phyloP scores from a whole-genome alignment of 2,113 vertebrate genomes.

The Phylloscopus trochilus region DNA sequence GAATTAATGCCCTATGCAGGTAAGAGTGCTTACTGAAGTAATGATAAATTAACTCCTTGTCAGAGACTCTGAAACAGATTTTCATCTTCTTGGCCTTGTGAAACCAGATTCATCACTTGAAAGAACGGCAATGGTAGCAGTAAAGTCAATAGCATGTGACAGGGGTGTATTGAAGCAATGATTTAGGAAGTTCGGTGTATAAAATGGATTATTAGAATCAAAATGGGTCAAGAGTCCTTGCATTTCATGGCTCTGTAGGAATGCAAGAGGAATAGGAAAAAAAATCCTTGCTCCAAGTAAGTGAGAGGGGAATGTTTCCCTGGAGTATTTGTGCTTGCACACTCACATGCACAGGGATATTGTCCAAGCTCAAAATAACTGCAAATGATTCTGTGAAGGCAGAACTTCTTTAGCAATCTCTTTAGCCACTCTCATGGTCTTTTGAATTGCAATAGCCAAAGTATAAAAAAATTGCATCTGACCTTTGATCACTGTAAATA shows the following conservation, averaged over 20 bases:
- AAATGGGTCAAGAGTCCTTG: neutral
- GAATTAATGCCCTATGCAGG: neutral
- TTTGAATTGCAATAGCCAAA: neutral
- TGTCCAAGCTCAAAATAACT: neutral
- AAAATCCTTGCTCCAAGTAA: neutral
- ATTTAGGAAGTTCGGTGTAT: neutral
- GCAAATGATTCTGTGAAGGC: neutral
- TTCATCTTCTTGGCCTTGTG: neutral
- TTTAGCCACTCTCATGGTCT: neutral
- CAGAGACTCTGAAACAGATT: neutral
- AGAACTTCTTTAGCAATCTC: neutral
- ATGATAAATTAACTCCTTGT: neutral
- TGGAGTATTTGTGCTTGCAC: neutral
- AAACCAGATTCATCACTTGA: neutral
- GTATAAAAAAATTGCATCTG: neutral
- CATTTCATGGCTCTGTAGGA: neutral
- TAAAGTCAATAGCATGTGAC: neutral
- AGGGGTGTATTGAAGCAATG: neutral
- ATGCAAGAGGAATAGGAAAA: neutral
- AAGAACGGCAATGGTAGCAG: neutral
- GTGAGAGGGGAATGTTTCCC: neutral
- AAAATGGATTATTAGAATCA: neutral
- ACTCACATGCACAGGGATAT: accelerated
- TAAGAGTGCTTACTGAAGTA: neutral
- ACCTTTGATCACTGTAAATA: neutral